phyloP scores from a whole-genome alignment of 2,888 invertebrate species.

The Calliopum simillimum region DNA sequence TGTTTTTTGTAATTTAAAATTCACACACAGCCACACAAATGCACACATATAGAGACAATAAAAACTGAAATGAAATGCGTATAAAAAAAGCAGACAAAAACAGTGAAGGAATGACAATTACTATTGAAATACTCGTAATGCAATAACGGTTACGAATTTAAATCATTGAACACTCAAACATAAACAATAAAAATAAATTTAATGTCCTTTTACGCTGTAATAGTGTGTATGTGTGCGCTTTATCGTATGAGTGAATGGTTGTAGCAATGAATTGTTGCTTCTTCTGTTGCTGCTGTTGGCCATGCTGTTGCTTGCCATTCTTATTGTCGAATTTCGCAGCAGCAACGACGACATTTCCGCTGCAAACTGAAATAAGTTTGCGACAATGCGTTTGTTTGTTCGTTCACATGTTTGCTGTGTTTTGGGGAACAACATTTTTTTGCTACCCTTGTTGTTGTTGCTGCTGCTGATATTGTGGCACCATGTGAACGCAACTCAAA shows the following conservation, averaged over 20 bases:
- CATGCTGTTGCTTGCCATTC: constrained; percentile 18
- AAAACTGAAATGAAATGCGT: not conserved
- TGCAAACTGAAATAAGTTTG: constrained; percentile 19
- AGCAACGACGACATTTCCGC: constrained; percentile 11
- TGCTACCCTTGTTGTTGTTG: constrained; percentile 11
- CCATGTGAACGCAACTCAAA: constrained; percentile 12
- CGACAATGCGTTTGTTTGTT: constrained; percentile 6
- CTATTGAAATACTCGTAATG: constrained; percentile 19
- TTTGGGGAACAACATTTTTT: not conserved
- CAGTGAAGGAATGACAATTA: not conserved
- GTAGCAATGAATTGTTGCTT: constrained; percentile 28
- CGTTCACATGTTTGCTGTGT: not conserved
- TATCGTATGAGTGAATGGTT: constrained; percentile 9
- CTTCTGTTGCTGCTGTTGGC: constrained; percentile 6
- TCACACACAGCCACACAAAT: not conserved
- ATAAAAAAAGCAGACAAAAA: not conserved
- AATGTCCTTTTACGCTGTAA: constrained; percentile 25
- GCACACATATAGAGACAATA: not conserved
- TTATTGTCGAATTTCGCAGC: not conserved
- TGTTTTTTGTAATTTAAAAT: too few relatives aligned
- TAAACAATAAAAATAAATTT: constrained; percentile 31
- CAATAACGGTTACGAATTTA: constrained; percentile 30
- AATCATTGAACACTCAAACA: constrained; percentile 31
- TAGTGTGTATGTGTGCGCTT: constrained; percentile 3
- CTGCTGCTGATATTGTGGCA: not conserved